Evolutionary conservation across 2,113 vertebrate genomes (phyloP), one percentile per base, ranked within the genome.

Genomic region (Picathartes gymnocephalus): DNA sequence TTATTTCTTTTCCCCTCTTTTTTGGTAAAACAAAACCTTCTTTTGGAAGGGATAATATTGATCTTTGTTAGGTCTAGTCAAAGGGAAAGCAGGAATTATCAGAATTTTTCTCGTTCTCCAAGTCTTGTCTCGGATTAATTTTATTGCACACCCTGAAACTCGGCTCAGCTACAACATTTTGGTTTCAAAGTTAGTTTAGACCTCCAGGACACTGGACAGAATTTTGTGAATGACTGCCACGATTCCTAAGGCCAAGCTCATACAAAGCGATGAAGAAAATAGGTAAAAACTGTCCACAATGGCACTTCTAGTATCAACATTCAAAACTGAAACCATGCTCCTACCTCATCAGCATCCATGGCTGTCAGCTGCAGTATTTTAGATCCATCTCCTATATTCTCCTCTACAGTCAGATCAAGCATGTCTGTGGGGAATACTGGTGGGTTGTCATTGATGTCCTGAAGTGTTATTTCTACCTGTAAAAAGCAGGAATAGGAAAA

Each of bases 381-480:
- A 86, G 99, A 99, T 68, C 99, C 99, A 62, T 99, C 99, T 6
- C 98, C 99, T 20, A 99, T 98, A 87, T 99, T 99, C 97, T 99
- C 99, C 96, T 99, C 99, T 12, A 99, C 98, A 1, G 98, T 99
- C 90, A 99, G 98, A 61, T 99, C 99, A 8, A 99, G 98, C 87
- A 98, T 98, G 88, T 99, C 99, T 11, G 99, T 99, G 57, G 99
- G 99, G 97, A 99, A 99, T 27, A 99, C 95, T 14, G 99, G 99
- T 8, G 99, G 99, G 95, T 99, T 99, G 98, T 99, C 99, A 27
- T 99, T 99, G 96, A 99, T 98, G 92, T 99, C 99, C 95, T 99
- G 99, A 81, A 99, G 98, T 2, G 99, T 99, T 98, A 99, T 99
- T 98, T 99, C 99, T 91, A 99, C 99, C 99, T 99, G 96, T 42